Evolutionary conservation across 2,888 invertebrate species (phyloP), one percentile per base, ranked within the genome.

Genomic region (Rambutsinella grinnellia): DNA sequence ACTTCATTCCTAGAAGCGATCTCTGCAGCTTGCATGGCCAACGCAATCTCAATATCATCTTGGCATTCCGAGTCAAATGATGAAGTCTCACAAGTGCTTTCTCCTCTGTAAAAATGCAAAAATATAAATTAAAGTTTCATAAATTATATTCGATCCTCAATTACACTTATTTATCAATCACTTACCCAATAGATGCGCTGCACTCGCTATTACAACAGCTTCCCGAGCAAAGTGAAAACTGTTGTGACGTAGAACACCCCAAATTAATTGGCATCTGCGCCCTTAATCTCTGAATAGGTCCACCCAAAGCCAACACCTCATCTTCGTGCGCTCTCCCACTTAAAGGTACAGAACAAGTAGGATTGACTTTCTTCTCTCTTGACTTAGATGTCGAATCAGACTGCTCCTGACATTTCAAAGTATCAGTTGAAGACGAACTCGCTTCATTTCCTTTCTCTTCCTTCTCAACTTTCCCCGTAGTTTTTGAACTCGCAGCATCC

Each of bases 11-110:
- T 88, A 53, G 92, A 92, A 0, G 93, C 93, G 28, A 93, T 88
- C 86, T 95, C 94, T 8, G 94, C 94, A 5, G 94, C 94, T 85
- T 94, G 93, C 86, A 95, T 89, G 1, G 95, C 95, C 62, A 94
- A 87, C 0, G 94, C 94, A 57, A 95, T 94, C 85, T 95, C 94
- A 84, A 94, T 94, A 84, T 94, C 94, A 85, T 94, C 94, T 61
- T 92, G 93, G 82, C 93, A 93, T 81, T 93, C 94, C 44, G 94
- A 92, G 81, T 91, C 91, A 85, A 91, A 92, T 36, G 92, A 92
- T 19, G 92, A 92, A 0, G 92, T 92, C 81, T 90, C 90, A 77
- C 85, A 83, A n/a, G 82, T 85, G 69, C 85, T 85, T 84, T 86
- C 86, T 70, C 86, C 86, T 57, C 85, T 85, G 44, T 13, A 79